Base-by-base conservation (phyloP, 2,888 invertebrate genomes). In the Drosophila fulvimacula region DNA sequence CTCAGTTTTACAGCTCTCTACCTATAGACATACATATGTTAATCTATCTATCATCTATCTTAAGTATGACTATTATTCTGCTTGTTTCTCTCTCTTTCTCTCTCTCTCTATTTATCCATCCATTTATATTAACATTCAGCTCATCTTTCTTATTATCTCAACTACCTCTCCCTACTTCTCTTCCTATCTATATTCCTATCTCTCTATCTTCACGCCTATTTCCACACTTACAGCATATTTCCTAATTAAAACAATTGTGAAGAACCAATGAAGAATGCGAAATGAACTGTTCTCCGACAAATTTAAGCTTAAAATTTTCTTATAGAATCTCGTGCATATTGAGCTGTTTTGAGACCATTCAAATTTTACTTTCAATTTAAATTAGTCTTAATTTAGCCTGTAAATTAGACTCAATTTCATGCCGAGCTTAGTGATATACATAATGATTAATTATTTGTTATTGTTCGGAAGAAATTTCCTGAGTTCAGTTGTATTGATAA, bases 371-470 rank as follows among this genome's bases (percentile, higher is more conserved):
- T 64, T 59, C 7, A 67, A 62, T 42, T 27, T 24, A 56, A 68
- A 51, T 46, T 56, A 34, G 19, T 44, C 39, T 10, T 42, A 51
- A n/a, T n/a, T 49, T 58, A 49, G 55, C 6, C 27, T 57, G n/a
- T 21, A 39, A 60, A 48, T 72, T 60, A 52, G 15, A 38, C 60
- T 38, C 48, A 57, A 56, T 59, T 73, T 38, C 27, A 30, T 38
- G 24, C 19, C 19, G 32, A 36, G 30, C 5, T 49, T 17, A 48
- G 13, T 68, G 62, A 42, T 48, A 61, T 41, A 49, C 49, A 32
- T 51, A 27, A 56, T 68, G 21, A 55, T 55, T 56, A 62, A 44
- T 55, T 44, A 17, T 46, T 55, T 51, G 36, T 59, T n/a, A 24
- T 39, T 36, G 21, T 10, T 42, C 34, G 32, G 7, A 36, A 32